phyloP scores from a whole-genome alignment of 2,113 vertebrate genomes.

The Bagarius yarrelli region DNA sequence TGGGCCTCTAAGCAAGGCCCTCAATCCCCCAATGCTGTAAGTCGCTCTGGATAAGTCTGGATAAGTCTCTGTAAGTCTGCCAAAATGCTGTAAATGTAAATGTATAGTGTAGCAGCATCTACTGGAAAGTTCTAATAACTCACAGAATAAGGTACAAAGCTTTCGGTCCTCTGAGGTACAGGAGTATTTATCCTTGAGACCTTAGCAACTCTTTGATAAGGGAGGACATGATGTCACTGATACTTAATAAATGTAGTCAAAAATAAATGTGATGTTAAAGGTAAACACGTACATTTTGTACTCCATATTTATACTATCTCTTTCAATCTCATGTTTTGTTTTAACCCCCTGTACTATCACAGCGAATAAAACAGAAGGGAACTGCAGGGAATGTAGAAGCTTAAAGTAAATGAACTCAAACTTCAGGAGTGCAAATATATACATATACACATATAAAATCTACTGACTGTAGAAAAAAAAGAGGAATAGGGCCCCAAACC shows the following conservation, averaged over 20 bases:
- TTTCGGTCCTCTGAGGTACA: background rate
- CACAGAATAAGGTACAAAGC: background rate
- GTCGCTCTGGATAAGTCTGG: no score
- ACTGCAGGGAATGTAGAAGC: background rate
- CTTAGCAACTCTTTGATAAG: background rate
- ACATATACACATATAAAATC: background rate
- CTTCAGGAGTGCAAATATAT: background rate
- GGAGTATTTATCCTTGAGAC: background rate
- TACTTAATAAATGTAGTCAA: background rate
- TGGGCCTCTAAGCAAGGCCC: no score
- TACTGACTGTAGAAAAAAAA: background rate
- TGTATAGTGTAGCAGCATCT: background rate
- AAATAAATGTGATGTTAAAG: background rate
- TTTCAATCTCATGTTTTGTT: no score
- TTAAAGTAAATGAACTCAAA: background rate
- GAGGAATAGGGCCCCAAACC: background rate
- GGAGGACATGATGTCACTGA: background rate
- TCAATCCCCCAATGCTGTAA: no score
- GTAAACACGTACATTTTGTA: background rate
- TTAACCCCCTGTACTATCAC: background rate
- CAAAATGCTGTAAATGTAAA: no score
- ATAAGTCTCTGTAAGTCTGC: no score
- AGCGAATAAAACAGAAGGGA: background rate
- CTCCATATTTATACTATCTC: no score
- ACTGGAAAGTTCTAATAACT: background rate